phyloP scores from a whole-genome alignment of 2,888 invertebrate genomes.

The Cecidostiba fungosa region DNA sequence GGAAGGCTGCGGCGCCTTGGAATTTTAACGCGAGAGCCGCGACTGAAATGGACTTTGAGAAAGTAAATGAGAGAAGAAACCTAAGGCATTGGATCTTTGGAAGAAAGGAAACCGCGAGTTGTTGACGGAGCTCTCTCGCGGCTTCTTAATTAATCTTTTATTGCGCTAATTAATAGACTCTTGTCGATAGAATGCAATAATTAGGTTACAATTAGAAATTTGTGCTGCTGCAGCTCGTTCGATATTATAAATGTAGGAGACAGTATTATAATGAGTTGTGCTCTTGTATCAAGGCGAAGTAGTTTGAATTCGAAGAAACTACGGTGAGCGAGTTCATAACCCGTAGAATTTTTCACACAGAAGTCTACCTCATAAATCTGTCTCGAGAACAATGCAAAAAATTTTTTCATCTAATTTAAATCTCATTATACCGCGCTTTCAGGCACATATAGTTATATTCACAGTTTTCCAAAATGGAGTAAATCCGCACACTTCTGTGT shows the following conservation, averaged over 20 bases:
- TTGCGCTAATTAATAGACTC: slow-evolving; percentile 35
- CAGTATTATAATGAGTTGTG: too few species aligned
- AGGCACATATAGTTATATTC: background rate
- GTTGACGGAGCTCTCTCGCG: background rate
- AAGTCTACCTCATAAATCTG: background rate
- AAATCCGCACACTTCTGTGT: background rate
- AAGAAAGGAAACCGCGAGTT: slow-evolving; percentile 29
- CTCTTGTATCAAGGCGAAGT: too few species aligned
- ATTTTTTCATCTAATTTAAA: background rate
- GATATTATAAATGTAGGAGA: background rate
- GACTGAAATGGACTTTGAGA: slow-evolving; percentile 50
- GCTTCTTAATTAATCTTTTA: slow-evolving; percentile 46
- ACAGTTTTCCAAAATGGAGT: background rate
- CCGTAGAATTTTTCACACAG: too few species aligned
- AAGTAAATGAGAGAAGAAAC: slow-evolving; percentile 43
- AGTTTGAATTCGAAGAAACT: background rate
- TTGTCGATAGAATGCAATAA: background rate
- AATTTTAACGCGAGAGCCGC: slow-evolving; percentile 51
- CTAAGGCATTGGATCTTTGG: slow-evolving; percentile 45
- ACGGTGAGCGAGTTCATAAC: background rate
- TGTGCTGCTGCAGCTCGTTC: background rate
- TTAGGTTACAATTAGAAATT: background rate
- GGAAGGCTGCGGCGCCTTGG: slow-evolving; percentile 12
- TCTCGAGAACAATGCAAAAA: background rate
- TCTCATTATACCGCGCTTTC: background rate